A percentile compares a stretch with the other conserved stretches of the same genome.
These are phyloP conservation scores for Halichoerus grypus DNA, from an alignment of 2,113 vertebrate species.

Conservation along the genomic window DNA sequence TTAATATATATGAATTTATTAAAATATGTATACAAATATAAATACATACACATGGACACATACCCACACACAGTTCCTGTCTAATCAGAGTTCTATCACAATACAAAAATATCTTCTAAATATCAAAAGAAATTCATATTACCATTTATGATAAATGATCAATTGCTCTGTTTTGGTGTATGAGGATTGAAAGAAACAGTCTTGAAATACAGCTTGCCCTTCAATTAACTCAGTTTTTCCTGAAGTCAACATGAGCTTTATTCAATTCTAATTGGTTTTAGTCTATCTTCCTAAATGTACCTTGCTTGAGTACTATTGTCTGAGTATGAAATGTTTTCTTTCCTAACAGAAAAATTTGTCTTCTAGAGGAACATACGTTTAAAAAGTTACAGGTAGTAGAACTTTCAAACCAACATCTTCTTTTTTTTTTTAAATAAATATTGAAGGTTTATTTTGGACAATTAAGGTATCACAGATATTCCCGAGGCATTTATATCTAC, in stretches of 20 bases:
- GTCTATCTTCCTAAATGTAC: neutral
- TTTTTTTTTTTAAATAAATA: neutral
- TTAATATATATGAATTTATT: neutral
- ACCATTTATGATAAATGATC: neutral
- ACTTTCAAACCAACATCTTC: neutral
- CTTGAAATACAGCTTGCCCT: neutral
- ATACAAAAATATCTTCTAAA: neutral
- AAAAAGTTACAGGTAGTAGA: neutral
- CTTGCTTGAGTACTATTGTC: neutral
- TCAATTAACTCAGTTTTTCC: constrained; percentile 12
- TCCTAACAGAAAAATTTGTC: neutral
- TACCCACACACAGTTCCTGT: neutral
- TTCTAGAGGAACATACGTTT: neutral
- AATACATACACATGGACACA: neutral
- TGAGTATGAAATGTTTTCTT: neutral
- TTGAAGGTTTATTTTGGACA: neutral
- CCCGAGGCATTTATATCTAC: neutral
- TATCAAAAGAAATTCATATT: neutral
- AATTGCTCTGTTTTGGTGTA: neutral
- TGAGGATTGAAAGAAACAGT: neutral
- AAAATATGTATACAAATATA: neutral
- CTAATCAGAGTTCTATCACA: neutral
- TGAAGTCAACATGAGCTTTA: neutral
- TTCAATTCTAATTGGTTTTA: neutral
- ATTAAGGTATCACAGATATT: neutral